Evolutionary conservation across 2,888 invertebrate species (phyloP).

Genomic region (Ennomos quercinarius): DNA sequence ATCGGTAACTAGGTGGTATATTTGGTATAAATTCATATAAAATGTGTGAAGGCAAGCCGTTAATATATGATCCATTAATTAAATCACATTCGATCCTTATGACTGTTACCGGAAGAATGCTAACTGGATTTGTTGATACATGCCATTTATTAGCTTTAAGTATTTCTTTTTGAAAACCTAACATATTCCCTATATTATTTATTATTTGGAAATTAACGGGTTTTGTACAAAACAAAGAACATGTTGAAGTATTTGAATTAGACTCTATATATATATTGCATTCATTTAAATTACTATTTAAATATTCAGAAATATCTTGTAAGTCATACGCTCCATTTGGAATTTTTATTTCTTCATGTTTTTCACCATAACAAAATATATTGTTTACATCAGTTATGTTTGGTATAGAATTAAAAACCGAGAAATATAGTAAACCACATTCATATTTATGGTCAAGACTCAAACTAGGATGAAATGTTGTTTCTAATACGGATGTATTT

Average conservation of each 20-base stretch:
- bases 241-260: too few relatives aligned
- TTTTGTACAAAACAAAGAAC: too few relatives aligned
- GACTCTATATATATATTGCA: too few relatives aligned
- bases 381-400: not conserved
- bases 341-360: not conserved
- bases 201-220: too few relatives aligned
- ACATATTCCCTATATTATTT: not conserved
- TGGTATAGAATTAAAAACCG: not conserved
- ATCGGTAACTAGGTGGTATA: not conserved
- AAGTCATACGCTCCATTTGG: not conserved
- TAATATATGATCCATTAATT: conserved; percentile 9
- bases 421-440: conserved; percentile 3
- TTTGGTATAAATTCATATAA: not conserved
- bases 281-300: too few relatives aligned
- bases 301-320: too few relatives aligned
- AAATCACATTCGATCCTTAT: conserved; percentile 22
- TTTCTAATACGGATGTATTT: too few relatives aligned
- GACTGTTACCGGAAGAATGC: conserved; percentile 9
- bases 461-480: too few relatives aligned
- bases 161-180: conserved; percentile 9
- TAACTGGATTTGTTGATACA: conserved; percentile 6
- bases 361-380: not conserved
- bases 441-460: not conserved
- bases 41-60: conserved; percentile 2
- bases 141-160: conserved; percentile 17